Conservation (phyloP, 2,888 invertebrate genomes). For the Drosophila kokeensis region DNA sequence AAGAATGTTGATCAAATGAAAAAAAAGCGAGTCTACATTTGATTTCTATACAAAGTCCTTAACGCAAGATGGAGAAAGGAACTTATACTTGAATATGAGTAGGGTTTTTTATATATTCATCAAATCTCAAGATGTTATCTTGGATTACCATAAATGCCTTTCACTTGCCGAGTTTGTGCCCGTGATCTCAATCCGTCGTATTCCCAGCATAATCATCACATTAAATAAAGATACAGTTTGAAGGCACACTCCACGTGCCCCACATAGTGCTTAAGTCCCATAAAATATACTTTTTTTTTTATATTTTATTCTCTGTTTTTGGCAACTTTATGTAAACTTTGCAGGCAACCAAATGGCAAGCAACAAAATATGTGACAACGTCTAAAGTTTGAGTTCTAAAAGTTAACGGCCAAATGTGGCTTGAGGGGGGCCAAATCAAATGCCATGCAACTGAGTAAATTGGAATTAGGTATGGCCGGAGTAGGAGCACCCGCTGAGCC, state of each 20-base stretch:
- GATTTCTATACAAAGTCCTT: neutral
- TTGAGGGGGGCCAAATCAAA: conserved; percentile 56
- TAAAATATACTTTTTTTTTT: neutral
- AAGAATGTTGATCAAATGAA: neutral
- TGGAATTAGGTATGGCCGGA: neutral
- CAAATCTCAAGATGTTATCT: neutral
- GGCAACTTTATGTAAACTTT: conserved; percentile 35
- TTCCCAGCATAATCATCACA: conserved; percentile 22
- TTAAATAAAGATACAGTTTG: conserved; percentile 29
- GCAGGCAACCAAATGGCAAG: conserved; percentile 16
- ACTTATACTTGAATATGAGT: neutral
- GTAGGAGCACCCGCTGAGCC: conserved; percentile 12
- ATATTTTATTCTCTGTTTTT: neutral
- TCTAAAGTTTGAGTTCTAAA: conserved; percentile 60
- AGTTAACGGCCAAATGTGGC: conserved; percentile 46
- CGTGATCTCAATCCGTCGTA: neutral
- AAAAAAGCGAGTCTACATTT: neutral
- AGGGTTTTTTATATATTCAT: neutral
- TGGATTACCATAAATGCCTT: conserved; percentile 15
- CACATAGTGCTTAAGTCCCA: conserved; percentile 12
- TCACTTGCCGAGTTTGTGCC: neutral
- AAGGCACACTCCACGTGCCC: conserved; percentile 26
- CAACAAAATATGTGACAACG: conserved; percentile 58
- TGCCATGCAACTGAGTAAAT: conserved; percentile 34
- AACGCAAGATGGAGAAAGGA: neutral